Percentiles rank a stretch among this genome's conserved stretches.
phyloP scores from a whole-genome alignment of 2,888 invertebrate species.

The Erpobdella octoculata region DNA sequence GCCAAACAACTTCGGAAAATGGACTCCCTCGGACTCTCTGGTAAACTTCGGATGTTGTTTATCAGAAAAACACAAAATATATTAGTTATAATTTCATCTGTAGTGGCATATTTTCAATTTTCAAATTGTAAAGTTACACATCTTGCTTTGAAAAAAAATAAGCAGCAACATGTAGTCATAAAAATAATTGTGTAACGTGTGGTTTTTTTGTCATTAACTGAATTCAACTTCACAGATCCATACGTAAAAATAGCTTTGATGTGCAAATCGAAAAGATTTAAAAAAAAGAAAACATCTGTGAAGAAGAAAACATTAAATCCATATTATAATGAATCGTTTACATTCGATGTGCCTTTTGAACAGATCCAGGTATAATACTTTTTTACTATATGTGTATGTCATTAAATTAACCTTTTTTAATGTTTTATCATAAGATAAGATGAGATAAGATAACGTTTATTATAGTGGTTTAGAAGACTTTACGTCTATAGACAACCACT shows the following conservation, averaged over 20 bases:
- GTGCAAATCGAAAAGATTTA: neutral
- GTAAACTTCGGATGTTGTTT: neutral
- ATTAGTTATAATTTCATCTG: no score
- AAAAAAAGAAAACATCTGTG: slow-evolving; percentile 25
- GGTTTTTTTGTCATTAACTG: no score
- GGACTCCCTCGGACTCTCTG: slow-evolving; percentile 10
- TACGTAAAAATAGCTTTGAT: slow-evolving; percentile 25
- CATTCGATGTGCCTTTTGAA: slow-evolving; percentile 8
- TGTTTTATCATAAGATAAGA: no score
- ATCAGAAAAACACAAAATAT: no score
- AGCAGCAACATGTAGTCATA: neutral
- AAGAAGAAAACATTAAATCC: slow-evolving; percentile 23
- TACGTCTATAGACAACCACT: no score
- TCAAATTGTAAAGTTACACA: no score
- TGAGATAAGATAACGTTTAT: no score
- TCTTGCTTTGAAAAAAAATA: neutral
- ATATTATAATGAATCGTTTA: slow-evolving; percentile 26
- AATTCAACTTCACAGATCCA: neutral
- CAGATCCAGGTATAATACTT: slow-evolving; percentile 16
- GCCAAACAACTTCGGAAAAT: slow-evolving; percentile 17
- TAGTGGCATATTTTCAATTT: no score
- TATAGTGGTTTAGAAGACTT: no score
- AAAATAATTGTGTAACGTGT: neutral
- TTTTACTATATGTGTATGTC: no score
- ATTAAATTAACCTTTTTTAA: no score